Evolutionary conservation across 2,888 invertebrate genomes (phyloP).

Genomic region (Xestoiulus laeticollis): DNA sequence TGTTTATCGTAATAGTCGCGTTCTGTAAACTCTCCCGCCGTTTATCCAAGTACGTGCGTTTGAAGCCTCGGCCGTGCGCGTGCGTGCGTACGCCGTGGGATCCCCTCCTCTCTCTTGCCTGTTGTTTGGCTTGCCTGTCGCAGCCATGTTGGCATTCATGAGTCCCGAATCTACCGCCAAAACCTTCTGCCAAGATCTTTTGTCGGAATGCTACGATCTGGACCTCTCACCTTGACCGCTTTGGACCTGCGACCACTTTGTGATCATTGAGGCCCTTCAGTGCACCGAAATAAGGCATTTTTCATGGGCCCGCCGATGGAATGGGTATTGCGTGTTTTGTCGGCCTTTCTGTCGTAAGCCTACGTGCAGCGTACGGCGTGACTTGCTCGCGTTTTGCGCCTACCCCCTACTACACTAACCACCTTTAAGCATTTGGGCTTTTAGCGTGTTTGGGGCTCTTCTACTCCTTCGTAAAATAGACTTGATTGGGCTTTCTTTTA

Average conservation of each 20-base stretch:
- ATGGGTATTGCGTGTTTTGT: constrained; percentile 18
- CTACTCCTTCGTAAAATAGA: not conserved
- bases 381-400: not conserved
- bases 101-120: not conserved
- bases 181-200: not conserved
- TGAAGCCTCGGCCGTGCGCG: not conserved
- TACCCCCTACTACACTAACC: no score
- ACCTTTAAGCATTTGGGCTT: no score
- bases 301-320: not conserved
- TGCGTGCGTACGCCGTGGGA: not conserved
- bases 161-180: constrained; percentile 48
- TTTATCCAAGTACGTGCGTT: not conserved
- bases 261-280: not conserved
- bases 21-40: not conserved
- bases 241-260: not conserved
- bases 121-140: constrained; percentile 41
- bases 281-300: not conserved
- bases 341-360: constrained; percentile 10
- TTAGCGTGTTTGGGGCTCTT: not conserved
- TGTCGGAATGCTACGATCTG: not conserved
- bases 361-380: constrained; percentile 9
- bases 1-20: not conserved
- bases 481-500: no score
- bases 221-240: not conserved
- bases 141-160: constrained; percentile 47